Percentiles rank a stretch among this genome's conserved stretches.
These are phyloP conservation scores for Drosophila austrosaltans DNA, from an alignment of 2,888 invertebrate genomes.

Conservation along the genomic window DNA sequence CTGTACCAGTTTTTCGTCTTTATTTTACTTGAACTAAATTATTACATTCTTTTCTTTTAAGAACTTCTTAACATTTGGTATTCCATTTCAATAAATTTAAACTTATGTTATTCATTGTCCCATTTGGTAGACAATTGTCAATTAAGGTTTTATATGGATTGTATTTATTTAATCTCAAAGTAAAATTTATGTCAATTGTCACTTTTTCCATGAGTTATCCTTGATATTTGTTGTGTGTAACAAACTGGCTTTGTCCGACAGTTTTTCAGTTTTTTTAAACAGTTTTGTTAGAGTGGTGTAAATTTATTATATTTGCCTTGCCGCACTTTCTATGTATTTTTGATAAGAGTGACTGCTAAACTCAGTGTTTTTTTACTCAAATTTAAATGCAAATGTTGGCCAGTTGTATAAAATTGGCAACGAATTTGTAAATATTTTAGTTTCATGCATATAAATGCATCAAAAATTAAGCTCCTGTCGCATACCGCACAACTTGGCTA, in stretches of 20 bases:
- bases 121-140: too few species aligned
- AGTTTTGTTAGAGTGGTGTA: neutral
- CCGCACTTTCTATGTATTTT: neutral
- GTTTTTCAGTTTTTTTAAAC: neutral
- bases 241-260: neutral
- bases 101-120: too few species aligned
- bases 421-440: slow-evolving; percentile 51
- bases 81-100: too few species aligned
- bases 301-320: neutral
- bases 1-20: too few species aligned
- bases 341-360: neutral
- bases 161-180: too few species aligned
- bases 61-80: too few species aligned
- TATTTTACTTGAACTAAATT: too few species aligned
- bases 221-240: neutral
- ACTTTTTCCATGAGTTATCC: too few species aligned
- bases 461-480: slow-evolving; percentile 23
- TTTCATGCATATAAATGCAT: slow-evolving; percentile 24
- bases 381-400: slow-evolving; percentile 44
- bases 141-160: too few species aligned
- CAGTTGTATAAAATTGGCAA: slow-evolving; percentile 36
- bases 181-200: too few species aligned
- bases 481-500: slow-evolving; percentile 11
- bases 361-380: neutral
- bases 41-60: too few species aligned